Conservation (phyloP, 2,888 invertebrate genomes). For the Monopis laevigella region DNA sequence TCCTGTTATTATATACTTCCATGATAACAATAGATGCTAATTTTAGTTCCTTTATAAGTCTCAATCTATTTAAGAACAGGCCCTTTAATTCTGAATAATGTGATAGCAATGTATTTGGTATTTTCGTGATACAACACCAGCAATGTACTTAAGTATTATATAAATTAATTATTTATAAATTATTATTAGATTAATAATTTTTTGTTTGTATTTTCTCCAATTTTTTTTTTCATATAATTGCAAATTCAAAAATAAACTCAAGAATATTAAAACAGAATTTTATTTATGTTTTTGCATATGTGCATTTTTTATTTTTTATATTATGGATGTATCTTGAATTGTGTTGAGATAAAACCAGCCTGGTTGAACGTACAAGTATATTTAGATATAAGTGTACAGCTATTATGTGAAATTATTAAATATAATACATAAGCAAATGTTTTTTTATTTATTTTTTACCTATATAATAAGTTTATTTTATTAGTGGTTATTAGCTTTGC, state of each 20-base stretch:
- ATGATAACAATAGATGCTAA: too few species aligned
- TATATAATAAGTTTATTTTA: too few species aligned
- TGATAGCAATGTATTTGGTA: too few species aligned
- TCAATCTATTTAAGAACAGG: too few species aligned
- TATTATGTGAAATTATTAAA: conserved; percentile 5
- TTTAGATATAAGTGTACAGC: conserved; percentile 1
- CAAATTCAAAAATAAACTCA: too few species aligned
- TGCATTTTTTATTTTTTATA: conserved; percentile 3
- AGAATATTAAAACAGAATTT: too few species aligned
- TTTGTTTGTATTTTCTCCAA: background rate
- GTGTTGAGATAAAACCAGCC: conserved; percentile 3
- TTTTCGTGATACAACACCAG: too few species aligned
- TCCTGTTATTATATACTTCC: too few species aligned
- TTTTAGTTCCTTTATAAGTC: too few species aligned
- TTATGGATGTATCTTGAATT: background rate
- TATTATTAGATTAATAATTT: background rate
- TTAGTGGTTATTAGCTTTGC: too few species aligned
- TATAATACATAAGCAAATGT: background rate
- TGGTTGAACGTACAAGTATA: conserved; percentile 1
- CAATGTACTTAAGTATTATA: conserved; percentile 6
- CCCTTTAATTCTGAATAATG: too few species aligned
- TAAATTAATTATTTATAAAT: background rate
- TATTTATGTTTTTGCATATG: background rate
- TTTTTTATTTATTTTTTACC: conserved; percentile 1
- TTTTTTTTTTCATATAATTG: conserved; percentile 3